phyloP scores from a whole-genome alignment of 2,113 vertebrate genomes.

The Acanthochromis polyacanthus region DNA sequence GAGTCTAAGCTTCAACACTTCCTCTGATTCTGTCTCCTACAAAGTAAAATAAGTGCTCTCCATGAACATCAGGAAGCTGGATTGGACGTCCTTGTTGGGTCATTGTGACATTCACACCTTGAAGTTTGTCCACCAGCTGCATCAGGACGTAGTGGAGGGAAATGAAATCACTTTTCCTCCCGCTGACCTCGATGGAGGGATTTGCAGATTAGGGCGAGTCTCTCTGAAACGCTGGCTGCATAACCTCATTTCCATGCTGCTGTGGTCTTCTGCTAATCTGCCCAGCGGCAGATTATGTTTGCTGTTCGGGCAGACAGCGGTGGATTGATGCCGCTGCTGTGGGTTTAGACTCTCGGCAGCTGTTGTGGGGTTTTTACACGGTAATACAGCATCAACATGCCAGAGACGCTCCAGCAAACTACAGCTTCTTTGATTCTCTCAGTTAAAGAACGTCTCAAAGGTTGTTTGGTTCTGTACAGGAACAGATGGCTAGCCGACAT shows the following conservation, averaged over 20 bases:
- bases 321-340: slow-evolving; percentile 44
- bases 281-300: slow-evolving; percentile 74
- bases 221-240: slow-evolving; percentile 63
- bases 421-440: neutral
- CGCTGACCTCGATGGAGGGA: slow-evolving; percentile 73
- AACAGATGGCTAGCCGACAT: neutral
- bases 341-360: slow-evolving; percentile 52
- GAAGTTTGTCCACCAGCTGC: neutral
- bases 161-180: slow-evolving; percentile 9
- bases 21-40: neutral
- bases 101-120: neutral
- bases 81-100: neutral
- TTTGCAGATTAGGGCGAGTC: slow-evolving; percentile 69
- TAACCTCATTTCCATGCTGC: slow-evolving; percentile 74
- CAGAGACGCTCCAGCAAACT: neutral
- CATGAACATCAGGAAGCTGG: neutral
- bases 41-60: neutral
- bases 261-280: slow-evolving; percentile 76
- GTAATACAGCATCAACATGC: neutral
- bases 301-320: slow-evolving; percentile 42
- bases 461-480: neutral
- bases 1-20: no score
- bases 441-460: neutral
- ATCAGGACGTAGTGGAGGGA: neutral
- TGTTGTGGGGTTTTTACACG: slow-evolving; percentile 36